Percentiles rank a stretch among this genome's conserved stretches.
Conservation (phyloP, 37 sponge, comb jelly and placozoan genomes). For the Beroe forskalii region DNA sequence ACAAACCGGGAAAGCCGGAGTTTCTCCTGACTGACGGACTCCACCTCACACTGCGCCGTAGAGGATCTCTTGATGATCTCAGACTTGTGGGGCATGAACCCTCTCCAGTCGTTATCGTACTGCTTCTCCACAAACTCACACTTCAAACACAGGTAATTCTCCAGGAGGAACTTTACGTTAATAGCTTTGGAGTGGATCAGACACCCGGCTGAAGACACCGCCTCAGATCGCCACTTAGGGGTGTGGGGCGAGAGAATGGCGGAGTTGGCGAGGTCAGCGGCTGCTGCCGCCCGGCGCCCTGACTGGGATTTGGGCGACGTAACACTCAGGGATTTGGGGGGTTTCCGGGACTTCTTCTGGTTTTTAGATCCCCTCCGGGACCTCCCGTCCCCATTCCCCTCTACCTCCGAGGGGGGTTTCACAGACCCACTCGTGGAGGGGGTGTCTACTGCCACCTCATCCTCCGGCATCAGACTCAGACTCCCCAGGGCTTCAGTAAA, state of each 20-base stretch:
- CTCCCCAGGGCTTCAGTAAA: conserved; percentile 40
- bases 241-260: conserved; percentile 54
- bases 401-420: not conserved
- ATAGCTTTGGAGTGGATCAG: conserved; percentile 56
- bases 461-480: conserved; percentile 44
- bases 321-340: conserved; percentile 54
- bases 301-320: conserved; percentile 19
- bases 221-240: conserved; percentile 57
- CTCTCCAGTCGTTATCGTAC: conserved; percentile 20
- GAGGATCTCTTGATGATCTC: not conserved
- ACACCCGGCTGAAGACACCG: conserved; percentile 57
- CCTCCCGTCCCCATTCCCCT: not conserved
- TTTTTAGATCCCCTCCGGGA: conserved; percentile 32
- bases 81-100: conserved; percentile 26
- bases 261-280: conserved; percentile 41
- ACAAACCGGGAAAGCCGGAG: conserved; percentile 6
- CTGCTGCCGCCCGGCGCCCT: not conserved
- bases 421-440: conserved; percentile 20
- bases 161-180: conserved; percentile 46
- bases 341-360: conserved; percentile 55
- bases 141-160: conserved; percentile 59
- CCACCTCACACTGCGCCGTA: not conserved
- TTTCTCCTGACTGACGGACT: not conserved
- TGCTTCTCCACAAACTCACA: not conserved
- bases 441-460: not conserved